A percentile compares a stretch with the other conserved stretches of the same genome.
Conservation (phyloP, 2,888 invertebrate species). For the Limenitis arthemis region DNA sequence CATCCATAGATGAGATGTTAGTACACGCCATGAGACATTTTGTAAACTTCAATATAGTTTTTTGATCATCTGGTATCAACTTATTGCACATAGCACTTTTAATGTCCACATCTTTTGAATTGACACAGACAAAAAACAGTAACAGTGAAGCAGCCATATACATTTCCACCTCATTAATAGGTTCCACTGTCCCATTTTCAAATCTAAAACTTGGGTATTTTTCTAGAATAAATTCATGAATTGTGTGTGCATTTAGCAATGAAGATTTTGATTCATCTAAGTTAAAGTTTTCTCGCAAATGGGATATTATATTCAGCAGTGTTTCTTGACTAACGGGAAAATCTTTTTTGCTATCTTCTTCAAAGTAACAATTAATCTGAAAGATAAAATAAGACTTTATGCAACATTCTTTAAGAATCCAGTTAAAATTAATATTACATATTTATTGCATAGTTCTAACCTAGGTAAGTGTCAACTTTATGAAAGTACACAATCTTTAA, state of each 20-base stretch:
- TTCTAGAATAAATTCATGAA: conserved; percentile 53
- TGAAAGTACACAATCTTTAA: too few species aligned
- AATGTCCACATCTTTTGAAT: conserved; percentile 66
- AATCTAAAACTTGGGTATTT: conserved; percentile 68
- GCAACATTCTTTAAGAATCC: neutral
- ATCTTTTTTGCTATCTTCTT: conserved; percentile 35
- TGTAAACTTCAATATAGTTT: conserved; percentile 67
- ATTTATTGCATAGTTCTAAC: too few species aligned
- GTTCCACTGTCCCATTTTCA: conserved; percentile 44
- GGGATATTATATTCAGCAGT: conserved; percentile 48
- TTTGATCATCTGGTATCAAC: conserved; percentile 63
- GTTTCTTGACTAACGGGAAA: conserved; percentile 39
- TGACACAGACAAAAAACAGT: conserved; percentile 65
- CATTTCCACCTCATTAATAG: conserved; percentile 43
- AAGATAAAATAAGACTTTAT: neutral
- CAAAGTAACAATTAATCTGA: conserved; percentile 65
- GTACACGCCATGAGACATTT: conserved; percentile 65
- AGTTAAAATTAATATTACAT: neutral
- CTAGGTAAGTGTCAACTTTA: too few species aligned
- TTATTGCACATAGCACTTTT: conserved; percentile 70
- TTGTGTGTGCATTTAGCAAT: conserved; percentile 46
- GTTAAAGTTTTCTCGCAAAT: conserved; percentile 53
- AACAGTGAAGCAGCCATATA: conserved; percentile 64
- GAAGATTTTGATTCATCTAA: conserved; percentile 60
- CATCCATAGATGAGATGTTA: conserved; percentile 49